A percentile compares a stretch with the other conserved stretches of the same genome.
Evolutionary conservation across 2,113 vertebrate genomes (phyloP).

Genomic region (Furnarius figulus): DNA sequence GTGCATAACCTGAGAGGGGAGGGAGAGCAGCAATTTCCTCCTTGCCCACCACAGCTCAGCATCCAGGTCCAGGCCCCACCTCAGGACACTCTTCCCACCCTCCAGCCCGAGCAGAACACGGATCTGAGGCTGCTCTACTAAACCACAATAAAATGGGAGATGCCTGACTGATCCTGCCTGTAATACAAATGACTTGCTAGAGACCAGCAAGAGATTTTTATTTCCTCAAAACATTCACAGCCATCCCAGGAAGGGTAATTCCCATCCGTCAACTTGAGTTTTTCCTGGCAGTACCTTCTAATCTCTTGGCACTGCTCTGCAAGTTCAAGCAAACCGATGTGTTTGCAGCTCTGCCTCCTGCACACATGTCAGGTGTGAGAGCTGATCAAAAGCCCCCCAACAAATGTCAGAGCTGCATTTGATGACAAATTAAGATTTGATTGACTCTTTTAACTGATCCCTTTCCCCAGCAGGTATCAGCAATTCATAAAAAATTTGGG

Average conservation of each 20-base stretch:
- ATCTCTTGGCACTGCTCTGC: constrained; percentile 10
- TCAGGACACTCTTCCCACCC: background rate
- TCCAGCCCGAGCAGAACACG: background rate
- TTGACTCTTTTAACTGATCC: background rate
- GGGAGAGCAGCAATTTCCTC: background rate
- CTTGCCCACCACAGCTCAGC: background rate
- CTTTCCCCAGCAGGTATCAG: background rate
- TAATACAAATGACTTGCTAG: constrained; percentile 37
- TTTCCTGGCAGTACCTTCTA: constrained; percentile 53
- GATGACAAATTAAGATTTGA: background rate
- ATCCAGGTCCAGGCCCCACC: accelerated
- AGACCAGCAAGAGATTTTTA: background rate
- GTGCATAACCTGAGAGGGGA: accelerated
- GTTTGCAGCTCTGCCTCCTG: background rate
- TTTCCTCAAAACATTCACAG: constrained; percentile 47
- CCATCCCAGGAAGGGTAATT: constrained; percentile 61
- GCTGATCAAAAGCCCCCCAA: background rate
- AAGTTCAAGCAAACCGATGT: constrained; percentile 10
- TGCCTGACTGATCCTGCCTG: background rate
- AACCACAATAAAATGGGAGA: background rate
- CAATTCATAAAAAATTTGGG: background rate
- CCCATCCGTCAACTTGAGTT: constrained; percentile 55
- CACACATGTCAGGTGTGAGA: constrained; percentile 21
- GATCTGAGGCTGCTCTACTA: background rate
- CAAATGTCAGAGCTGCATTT: background rate